These are phyloP conservation scores for Silurus meridionalis DNA, from an alignment of 2,113 vertebrate species.

Conservation along the genomic window DNA sequence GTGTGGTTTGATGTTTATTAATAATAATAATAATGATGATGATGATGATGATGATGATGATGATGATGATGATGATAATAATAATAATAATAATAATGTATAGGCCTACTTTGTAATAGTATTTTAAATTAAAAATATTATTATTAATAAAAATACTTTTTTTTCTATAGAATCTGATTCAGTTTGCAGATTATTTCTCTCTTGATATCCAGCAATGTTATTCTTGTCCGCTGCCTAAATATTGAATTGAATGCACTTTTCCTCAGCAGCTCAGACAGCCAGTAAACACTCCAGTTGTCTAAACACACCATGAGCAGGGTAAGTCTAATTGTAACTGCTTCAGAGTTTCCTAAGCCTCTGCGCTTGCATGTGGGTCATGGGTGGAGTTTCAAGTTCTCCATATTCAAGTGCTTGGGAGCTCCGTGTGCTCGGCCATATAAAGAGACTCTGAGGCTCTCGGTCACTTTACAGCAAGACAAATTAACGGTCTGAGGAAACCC, in stretches of 20 bases:
- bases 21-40: neutral
- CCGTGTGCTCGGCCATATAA: slow-evolving; percentile 84
- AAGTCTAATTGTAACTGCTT: slow-evolving; percentile 56
- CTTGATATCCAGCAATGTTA: neutral
- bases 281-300: slow-evolving; percentile 38
- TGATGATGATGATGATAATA: neutral
- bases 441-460: slow-evolving; percentile 73
- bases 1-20: too few species aligned
- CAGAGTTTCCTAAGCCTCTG: slow-evolving; percentile 52
- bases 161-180: neutral
- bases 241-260: slow-evolving; percentile 13
- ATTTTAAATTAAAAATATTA: neutral
- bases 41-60: neutral
- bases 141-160: neutral
- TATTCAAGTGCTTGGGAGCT: slow-evolving; percentile 77
- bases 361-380: slow-evolving; percentile 69
- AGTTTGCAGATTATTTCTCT: neutral
- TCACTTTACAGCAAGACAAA: slow-evolving; percentile 76
- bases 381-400: slow-evolving; percentile 82
- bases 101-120: neutral
- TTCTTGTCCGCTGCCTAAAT: neutral
- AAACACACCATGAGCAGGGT: slow-evolving; percentile 58
- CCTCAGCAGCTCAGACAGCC: slow-evolving; percentile 7
- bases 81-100: neutral
- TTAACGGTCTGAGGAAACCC: slow-evolving; percentile 71